Percentiles rank a stretch among this genome's conserved stretches.
Conservation (phyloP, 2,113 vertebrate genomes). For the Scophthalmus maximus region DNA sequence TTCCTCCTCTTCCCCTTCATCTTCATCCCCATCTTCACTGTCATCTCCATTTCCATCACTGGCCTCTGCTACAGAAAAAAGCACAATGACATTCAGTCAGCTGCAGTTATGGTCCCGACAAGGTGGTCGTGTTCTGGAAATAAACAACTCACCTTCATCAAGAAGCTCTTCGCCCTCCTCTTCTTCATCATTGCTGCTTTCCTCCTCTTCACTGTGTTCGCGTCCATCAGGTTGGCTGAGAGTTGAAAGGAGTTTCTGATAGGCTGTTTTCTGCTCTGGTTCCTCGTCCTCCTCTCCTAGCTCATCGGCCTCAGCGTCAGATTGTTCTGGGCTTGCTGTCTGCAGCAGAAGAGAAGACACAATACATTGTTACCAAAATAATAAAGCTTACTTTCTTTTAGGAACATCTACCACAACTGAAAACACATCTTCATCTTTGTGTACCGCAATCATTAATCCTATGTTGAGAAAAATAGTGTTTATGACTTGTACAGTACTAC, state of each 20-base stretch:
- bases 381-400: too few relatives aligned
- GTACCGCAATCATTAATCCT: background rate
- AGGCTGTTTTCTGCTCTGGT: slow-evolving; percentile 86
- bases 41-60: slow-evolving; percentile 49
- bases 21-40: slow-evolving; percentile 66
- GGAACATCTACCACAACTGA: too few relatives aligned
- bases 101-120: background rate
- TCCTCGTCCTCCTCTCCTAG: slow-evolving; percentile 82
- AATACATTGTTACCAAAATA: background rate
- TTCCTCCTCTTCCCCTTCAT: slow-evolving; percentile 66
- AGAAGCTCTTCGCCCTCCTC: slow-evolving; percentile 73
- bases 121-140: background rate
- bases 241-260: slow-evolving; percentile 92
- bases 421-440: background rate
- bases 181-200: slow-evolving; percentile 73
- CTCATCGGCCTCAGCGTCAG: slow-evolving; percentile 78
- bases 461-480: background rate
- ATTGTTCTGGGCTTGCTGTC: slow-evolving; percentile 85
- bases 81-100: background rate
- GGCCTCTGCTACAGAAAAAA: slow-evolving; percentile 30
- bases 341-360: slow-evolving; percentile 53
- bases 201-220: slow-evolving; percentile 75
- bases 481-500: slow-evolving; percentile 7
- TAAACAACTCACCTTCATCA: slow-evolving; percentile 39
- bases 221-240: slow-evolving; percentile 80